phyloP scores from a whole-genome alignment of 2,888 invertebrate species.

The Amiota mariae region DNA sequence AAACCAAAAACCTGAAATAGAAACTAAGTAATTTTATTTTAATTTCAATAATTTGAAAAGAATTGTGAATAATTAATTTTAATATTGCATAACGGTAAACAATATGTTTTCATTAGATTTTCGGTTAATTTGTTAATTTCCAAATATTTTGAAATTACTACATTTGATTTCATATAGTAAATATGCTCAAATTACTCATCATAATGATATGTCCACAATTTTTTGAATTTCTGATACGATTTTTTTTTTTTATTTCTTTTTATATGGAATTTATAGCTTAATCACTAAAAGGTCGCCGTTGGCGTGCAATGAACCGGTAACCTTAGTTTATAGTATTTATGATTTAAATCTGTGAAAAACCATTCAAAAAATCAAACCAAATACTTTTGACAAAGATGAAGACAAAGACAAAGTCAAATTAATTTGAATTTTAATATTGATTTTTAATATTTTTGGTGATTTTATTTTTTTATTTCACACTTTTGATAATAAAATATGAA shows the following conservation, averaged over 20 bases:
- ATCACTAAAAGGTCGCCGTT: neutral
- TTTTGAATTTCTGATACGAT: no score
- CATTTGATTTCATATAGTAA: neutral
- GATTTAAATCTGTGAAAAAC: neutral
- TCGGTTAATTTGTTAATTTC: neutral
- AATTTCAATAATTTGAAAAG: neutral
- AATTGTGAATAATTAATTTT: conserved; percentile 9
- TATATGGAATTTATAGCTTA: neutral
- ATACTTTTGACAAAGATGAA: no score
- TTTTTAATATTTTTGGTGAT: no score
- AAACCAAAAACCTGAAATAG: no score
- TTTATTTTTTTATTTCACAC: no score
- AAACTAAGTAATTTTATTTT: no score
- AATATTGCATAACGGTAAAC: neutral
- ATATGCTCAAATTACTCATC: conserved; percentile 2
- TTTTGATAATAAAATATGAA: no score
- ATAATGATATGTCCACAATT: neutral
- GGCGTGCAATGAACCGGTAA: neutral
- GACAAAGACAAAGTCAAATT: no score
- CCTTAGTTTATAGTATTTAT: conserved; percentile 10
- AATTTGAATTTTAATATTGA: no score
- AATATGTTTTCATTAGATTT: neutral
- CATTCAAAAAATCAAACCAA: no score
- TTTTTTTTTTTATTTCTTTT: neutral
- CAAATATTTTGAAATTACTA: neutral